These are phyloP conservation scores for Chaetorhynchus papuensis DNA, from an alignment of 2,113 vertebrate species.

Conservation along the genomic window DNA sequence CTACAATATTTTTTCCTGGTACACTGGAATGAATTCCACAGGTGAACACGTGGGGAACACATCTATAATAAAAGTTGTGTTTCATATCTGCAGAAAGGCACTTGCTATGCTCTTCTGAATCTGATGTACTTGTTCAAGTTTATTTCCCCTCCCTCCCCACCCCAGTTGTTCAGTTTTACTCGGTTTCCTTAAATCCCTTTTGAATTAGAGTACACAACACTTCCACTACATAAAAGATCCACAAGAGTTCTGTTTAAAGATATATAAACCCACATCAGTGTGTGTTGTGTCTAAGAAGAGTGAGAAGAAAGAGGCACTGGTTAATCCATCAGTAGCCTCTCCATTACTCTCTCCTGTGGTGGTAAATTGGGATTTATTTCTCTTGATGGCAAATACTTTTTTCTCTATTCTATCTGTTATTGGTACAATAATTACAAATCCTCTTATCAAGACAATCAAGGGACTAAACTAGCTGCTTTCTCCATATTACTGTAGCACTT, in stretches of 20 bases:
- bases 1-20: background rate
- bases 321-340: background rate
- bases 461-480: slow-evolving; percentile 3
- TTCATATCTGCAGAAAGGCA: background rate
- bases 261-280: background rate
- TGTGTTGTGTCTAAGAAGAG: background rate
- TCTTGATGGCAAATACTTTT: background rate
- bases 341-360: background rate
- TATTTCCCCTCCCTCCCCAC: background rate
- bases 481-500: background rate
- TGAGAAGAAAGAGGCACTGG: background rate
- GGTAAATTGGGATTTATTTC: slow-evolving; percentile 24
- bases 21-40: background rate
- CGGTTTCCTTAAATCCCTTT: background rate
- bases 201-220: background rate
- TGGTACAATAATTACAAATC: slow-evolving; percentile 11
- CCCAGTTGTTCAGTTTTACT: background rate
- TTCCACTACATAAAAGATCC: background rate
- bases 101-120: background rate
- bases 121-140: background rate
- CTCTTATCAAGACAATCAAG: slow-evolving; percentile 24
- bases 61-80: background rate
- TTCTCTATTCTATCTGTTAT: background rate
- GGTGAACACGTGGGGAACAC: background rate
- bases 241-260: background rate